These are phyloP conservation scores for Monopterus albus DNA, from an alignment of 2,113 vertebrate genomes.

Conservation along the genomic window DNA sequence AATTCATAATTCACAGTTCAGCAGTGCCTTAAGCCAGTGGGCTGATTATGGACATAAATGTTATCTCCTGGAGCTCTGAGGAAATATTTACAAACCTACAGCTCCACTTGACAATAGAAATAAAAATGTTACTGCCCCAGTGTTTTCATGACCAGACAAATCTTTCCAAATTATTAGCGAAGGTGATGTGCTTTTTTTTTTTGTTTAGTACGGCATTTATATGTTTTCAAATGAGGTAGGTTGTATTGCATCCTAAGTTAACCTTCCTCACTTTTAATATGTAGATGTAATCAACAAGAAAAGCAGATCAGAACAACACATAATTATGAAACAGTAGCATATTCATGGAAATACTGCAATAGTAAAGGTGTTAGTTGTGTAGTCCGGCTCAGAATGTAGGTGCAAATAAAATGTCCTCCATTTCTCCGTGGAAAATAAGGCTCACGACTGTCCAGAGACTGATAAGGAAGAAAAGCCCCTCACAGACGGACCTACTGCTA, in stretches of 20 bases:
- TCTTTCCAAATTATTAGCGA: no score
- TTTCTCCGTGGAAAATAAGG: constrained; percentile 68
- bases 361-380: constrained; percentile 24
- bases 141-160: no score
- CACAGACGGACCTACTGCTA: constrained; percentile 2
- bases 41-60: no score
- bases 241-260: background rate
- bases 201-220: background rate
- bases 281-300: background rate
- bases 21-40: no score
- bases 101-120: no score
- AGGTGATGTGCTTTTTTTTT: background rate
- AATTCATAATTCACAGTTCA: no score
- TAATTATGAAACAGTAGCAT: background rate
- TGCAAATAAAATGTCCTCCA: constrained; percentile 49
- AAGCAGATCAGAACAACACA: background rate
- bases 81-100: no score
- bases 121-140: no score
- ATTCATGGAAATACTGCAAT: constrained; percentile 5
- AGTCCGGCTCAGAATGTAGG: constrained; percentile 29
- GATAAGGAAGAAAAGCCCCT: constrained; percentile 70
- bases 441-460: constrained; percentile 71
- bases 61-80: no score
- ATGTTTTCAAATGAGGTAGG: no score
- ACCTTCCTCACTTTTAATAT: background rate